phyloP scores from a whole-genome alignment of 2,113 vertebrate species.

The Tachysurus vachellii region DNA sequence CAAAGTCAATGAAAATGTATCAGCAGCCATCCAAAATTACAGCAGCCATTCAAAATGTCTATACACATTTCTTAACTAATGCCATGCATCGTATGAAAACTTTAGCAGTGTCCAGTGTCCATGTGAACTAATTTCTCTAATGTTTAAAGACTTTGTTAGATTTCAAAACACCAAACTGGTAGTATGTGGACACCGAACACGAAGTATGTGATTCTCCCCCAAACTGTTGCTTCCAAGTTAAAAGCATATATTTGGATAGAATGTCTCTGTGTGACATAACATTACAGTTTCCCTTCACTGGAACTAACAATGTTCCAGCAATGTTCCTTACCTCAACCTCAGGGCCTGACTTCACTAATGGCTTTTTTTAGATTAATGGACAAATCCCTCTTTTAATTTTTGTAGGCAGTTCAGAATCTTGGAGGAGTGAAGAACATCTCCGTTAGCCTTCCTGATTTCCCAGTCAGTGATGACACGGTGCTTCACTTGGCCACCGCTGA shows the following conservation, averaged over 20 bases:
- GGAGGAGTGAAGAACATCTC: constrained; percentile 74
- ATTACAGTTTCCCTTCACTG: too few species aligned
- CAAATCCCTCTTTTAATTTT: background rate
- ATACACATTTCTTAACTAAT: too few species aligned
- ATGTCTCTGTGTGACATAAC: too few species aligned
- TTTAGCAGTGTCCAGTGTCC: too few species aligned
- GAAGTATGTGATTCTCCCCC: background rate
- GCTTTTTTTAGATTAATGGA: background rate
- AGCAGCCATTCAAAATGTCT: too few species aligned
- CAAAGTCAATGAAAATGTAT: too few species aligned
- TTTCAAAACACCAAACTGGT: background rate
- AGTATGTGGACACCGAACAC: background rate
- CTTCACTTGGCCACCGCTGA: constrained; percentile 81
- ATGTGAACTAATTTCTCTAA: too few species aligned
- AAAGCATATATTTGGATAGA: background rate
- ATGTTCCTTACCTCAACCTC: too few species aligned
- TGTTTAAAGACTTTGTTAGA: background rate
- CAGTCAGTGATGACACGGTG: constrained; percentile 81
- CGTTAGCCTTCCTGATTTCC: constrained; percentile 76
- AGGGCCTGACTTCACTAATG: too few species aligned
- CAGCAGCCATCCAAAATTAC: too few species aligned
- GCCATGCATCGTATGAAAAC: too few species aligned
- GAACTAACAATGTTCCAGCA: too few species aligned
- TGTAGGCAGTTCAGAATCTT: constrained; percentile 68
- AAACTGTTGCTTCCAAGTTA: background rate